These are phyloP conservation scores for Trypoxylon attenuatum DNA, from an alignment of 2,888 invertebrate genomes.

Conservation along the genomic window DNA sequence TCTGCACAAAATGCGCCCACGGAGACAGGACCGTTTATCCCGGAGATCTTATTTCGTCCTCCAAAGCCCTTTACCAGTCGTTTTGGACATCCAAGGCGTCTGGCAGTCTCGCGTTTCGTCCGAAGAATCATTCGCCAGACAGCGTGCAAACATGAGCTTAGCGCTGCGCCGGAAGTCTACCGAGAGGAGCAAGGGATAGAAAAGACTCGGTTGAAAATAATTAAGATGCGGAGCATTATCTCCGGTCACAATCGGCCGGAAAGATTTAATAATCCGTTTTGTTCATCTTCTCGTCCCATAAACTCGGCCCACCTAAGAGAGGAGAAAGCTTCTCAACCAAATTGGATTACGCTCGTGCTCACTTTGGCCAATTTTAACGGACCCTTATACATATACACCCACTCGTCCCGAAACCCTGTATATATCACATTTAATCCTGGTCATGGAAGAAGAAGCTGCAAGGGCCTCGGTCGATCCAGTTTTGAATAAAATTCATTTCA, in stretches of 20 bases:
- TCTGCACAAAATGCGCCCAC: too few species aligned
- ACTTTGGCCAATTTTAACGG: conserved; percentile 38
- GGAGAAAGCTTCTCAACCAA: conserved; percentile 18
- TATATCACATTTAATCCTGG: conserved; percentile 22
- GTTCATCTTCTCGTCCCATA: conserved; percentile 36
- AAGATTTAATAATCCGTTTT: conserved; percentile 37
- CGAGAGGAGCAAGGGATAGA: not conserved
- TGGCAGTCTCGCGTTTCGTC: too few species aligned
- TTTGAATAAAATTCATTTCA: conserved; percentile 5
- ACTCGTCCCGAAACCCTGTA: conserved; percentile 29
- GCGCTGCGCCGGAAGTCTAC: too few species aligned
- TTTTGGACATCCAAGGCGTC: too few species aligned
- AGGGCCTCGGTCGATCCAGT: not conserved
- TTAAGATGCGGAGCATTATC: conserved; percentile 23
- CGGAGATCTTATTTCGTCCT: too few species aligned
- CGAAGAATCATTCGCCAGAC: too few species aligned
- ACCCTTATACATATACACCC: conserved; percentile 15
- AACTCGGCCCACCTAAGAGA: conserved; percentile 14
- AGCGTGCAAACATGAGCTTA: too few species aligned
- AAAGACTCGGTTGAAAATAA: conserved; percentile 4
- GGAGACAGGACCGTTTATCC: too few species aligned
- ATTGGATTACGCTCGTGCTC: conserved; percentile 39
- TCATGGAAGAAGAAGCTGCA: not conserved
- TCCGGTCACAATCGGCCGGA: conserved; percentile 19
- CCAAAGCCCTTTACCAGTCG: too few species aligned